Conservation (phyloP, 2,113 vertebrate species). For the Cyphomyrus plagiostoma region DNA sequence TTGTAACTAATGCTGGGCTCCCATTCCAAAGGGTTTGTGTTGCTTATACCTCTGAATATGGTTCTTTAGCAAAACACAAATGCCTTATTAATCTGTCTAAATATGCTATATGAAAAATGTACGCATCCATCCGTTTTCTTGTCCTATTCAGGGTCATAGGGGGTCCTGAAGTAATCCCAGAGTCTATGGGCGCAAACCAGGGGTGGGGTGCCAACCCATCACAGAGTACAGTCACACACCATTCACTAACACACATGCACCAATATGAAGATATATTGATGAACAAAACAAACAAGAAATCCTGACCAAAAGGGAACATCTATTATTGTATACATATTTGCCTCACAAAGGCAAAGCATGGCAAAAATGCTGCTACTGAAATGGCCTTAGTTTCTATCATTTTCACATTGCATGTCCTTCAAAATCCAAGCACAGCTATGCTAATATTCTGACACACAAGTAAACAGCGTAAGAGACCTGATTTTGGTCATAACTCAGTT, state of each 20-base stretch:
- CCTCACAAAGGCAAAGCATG: background rate
- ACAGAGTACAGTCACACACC: too few species aligned
- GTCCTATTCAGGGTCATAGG: too few species aligned
- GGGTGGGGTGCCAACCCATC: too few species aligned
- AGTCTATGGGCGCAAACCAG: too few species aligned
- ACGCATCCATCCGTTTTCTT: too few species aligned
- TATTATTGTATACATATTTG: background rate
- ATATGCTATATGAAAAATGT: background rate
- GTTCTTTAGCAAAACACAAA: background rate
- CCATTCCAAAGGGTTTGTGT: background rate
- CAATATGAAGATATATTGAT: background rate
- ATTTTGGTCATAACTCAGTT: background rate
- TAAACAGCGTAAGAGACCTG: background rate
- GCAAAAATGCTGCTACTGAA: background rate
- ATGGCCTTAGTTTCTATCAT: background rate
- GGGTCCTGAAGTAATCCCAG: too few species aligned
- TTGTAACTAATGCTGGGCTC: background rate
- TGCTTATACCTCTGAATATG: background rate
- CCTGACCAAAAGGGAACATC: background rate
- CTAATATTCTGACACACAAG: background rate
- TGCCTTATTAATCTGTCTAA: background rate
- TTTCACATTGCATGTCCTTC: background rate
- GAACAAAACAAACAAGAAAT: background rate
- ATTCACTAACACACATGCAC: too few species aligned
- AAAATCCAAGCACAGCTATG: background rate